phyloP scores from a whole-genome alignment of 1,140 invertebrate species.

The Medauroidea extradentata region DNA sequence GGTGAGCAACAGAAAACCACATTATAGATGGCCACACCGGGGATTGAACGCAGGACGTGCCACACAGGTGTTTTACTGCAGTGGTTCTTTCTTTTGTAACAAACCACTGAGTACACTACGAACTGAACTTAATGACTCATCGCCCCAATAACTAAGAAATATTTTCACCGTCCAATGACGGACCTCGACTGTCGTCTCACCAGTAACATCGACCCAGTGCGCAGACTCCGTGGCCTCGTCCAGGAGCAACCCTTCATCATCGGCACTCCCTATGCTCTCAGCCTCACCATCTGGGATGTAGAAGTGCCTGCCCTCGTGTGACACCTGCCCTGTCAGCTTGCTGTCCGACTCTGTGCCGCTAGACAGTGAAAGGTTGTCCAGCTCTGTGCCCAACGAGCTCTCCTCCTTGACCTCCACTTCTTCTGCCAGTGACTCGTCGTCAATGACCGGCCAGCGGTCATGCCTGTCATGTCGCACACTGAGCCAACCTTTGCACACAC shows the following conservation, averaged over 20 bases:
- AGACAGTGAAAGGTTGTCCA: background rate
- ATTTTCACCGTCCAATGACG: too few species aligned
- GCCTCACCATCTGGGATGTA: slow-evolving; percentile 3
- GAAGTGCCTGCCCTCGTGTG: background rate
- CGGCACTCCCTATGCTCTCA: background rate
- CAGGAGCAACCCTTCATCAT: slow-evolving; percentile 6
- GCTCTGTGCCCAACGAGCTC: background rate
- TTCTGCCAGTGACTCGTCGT: slow-evolving; percentile 48
- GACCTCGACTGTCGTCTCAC: slow-evolving; percentile 6
- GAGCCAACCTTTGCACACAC: slow-evolving; percentile 80
- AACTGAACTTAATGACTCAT: too few species aligned
- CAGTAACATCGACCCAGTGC: slow-evolving; percentile 11
- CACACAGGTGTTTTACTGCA: too few species aligned
- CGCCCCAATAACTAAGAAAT: too few species aligned
- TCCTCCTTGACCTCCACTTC: background rate
- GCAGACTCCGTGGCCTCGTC: slow-evolving; percentile 6
- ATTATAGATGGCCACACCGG: too few species aligned
- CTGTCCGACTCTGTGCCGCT: background rate
- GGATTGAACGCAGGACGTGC: too few species aligned
- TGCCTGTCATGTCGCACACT: slow-evolving; percentile 74
- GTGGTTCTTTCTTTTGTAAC: too few species aligned
- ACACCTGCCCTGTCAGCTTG: background rate
- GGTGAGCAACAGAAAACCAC: too few species aligned
- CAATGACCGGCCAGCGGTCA: slow-evolving; percentile 77
- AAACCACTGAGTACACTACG: too few species aligned